These are phyloP conservation scores for Astyanax mexicanus DNA, from an alignment of 2,797 vertebrate species.

Conservation along the genomic window DNA sequence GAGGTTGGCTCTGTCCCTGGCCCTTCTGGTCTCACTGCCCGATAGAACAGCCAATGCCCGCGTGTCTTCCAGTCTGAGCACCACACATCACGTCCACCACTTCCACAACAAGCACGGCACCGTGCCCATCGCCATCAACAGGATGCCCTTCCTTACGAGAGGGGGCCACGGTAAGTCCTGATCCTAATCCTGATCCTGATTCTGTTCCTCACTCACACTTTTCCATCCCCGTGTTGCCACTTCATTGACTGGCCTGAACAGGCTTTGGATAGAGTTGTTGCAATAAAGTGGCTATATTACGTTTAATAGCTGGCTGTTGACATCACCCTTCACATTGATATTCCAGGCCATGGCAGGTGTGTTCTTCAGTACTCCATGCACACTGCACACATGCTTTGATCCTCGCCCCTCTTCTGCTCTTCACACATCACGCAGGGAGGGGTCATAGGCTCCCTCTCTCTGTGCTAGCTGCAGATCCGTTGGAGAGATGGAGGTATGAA, in stretches of 20 bases:
- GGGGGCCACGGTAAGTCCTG: conserved; percentile 90
- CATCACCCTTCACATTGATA: conserved; percentile 20
- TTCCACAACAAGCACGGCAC: conserved; percentile 96
- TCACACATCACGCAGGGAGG: conserved; percentile 49
- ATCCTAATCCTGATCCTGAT: no score
- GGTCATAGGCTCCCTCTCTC: conserved; percentile 39
- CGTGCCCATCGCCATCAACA: conserved; percentile 94
- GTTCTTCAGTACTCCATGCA: conserved; percentile 28
- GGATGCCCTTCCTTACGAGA: conserved; percentile 94
- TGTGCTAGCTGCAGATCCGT: conserved; percentile 42
- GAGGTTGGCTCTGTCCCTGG: conserved; percentile 75
- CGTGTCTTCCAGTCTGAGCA: conserved; percentile 93
- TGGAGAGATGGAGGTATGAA: conserved; percentile 19
- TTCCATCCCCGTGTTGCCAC: conserved; percentile 2
- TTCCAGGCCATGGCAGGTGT: conserved; percentile 13
- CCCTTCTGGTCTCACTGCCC: conserved; percentile 78
- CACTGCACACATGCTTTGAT: conserved; percentile 46
- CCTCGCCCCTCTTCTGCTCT: conserved; percentile 26
- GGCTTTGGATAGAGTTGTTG: not conserved
- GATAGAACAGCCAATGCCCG: conserved; percentile 86
- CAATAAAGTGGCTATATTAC: conserved; percentile 17
- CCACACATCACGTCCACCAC: conserved; percentile 95
- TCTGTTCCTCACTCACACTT: not conserved
- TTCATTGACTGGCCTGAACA: not conserved
- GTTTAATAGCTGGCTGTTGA: conserved; percentile 2